Evolutionary conservation across 1,140 invertebrate genomes (phyloP).

Genomic region (Agrypnia vestita): DNA sequence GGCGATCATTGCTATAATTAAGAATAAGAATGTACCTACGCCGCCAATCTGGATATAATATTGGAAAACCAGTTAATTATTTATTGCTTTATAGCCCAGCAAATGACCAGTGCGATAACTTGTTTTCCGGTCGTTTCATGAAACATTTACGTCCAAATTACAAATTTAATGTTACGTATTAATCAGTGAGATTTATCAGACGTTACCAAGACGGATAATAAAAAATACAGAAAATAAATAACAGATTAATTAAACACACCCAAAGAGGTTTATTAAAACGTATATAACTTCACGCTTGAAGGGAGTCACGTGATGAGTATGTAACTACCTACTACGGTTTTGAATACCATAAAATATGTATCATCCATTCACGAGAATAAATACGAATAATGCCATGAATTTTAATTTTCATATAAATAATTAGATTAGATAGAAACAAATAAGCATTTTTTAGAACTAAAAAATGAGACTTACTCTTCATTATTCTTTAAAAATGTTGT

Average conservation of each 20-base stretch:
- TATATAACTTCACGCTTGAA: too few species aligned
- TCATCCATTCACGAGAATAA: too few species aligned
- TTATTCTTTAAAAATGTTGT: too few species aligned
- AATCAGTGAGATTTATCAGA: conserved; percentile 1
- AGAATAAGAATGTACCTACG: not conserved
- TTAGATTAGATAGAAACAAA: too few species aligned
- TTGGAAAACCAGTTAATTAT: conserved; percentile 14
- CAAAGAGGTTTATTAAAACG: not conserved
- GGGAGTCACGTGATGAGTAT: too few species aligned
- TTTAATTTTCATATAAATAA: too few species aligned
- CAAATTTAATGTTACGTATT: conserved; percentile 24
- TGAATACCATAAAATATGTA: too few species aligned
- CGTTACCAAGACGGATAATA: not conserved
- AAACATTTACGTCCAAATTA: conserved; percentile 2
- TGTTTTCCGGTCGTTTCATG: conserved; percentile 20
- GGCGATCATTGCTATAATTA: not conserved
- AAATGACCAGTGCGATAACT: conserved; percentile 10
- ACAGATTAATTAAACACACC: not conserved
- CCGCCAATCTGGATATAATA: not conserved
- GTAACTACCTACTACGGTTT: too few species aligned
- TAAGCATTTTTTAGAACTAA: too few species aligned
- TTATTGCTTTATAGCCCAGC: conserved; percentile 4
- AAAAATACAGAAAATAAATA: conserved; percentile 8
- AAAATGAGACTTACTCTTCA: too few species aligned
- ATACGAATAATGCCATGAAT: too few species aligned